Base-by-base conservation (phyloP, 2,888 invertebrate genomes). In the Diadegma fenestrale region DNA sequence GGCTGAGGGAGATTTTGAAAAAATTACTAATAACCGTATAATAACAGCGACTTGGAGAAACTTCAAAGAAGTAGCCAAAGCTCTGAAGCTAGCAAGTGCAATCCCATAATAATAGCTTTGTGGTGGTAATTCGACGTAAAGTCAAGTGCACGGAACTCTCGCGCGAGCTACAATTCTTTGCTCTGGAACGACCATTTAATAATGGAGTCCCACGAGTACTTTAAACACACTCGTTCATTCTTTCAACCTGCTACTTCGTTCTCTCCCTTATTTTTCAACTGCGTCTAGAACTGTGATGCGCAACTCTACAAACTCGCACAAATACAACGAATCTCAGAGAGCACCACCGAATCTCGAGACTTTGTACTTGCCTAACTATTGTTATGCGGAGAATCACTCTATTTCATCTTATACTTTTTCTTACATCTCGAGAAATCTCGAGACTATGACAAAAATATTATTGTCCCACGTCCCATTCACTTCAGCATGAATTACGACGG, bases 131-230 rank as follows among this genome's bases (percentile, higher is more conserved):
- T 82, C 78, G 85, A 82, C 58, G 71, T 66, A 33, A 73, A 76
- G 79, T 79, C 82, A 79, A 82, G 76, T 77, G 80, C 80, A 66
- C 68, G 43, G 63, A 58, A 26, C 71, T 84, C 84, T 84, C 84
- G 79, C 19, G 71, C 86, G 66, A 84, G 82, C 84, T 84, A 87
- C 85, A 86, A 88, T 87, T 88, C 88, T 89, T 88, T 87, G 86
- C 86, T 19, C 79, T 84, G 88, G 77, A 89, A 88, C 86, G 88
- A 88, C 86, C 87, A 82, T 87, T 88, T 87, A 89, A 89, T 89
- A 86, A 86, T 84, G 82, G 80, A 79, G 82, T 76, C 64, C 75
- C 64, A 61, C 69, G 82, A 78, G 82, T 75, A 76, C 78, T 83
- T 83, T 48, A 85, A 84, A 82, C 78, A 73, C 73, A 75, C 84